Evolutionary conservation across 2,797 vertebrate species (phyloP).

Genomic region (Cephalopachus bancanus): DNA sequence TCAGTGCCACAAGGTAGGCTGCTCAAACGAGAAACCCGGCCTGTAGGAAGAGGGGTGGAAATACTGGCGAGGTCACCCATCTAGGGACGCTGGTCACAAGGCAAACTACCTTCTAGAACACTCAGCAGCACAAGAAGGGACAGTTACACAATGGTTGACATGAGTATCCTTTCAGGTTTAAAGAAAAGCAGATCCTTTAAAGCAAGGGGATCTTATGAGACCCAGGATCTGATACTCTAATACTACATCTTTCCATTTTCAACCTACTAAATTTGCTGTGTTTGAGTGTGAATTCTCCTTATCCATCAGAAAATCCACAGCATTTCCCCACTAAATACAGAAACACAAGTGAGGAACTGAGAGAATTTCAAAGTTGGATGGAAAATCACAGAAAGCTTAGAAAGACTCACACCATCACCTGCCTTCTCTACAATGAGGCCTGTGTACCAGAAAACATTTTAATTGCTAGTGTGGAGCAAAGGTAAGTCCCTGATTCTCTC

Average conservation of each 20-base stretch:
- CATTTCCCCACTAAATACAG: neutral
- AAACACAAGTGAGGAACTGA: conserved; percentile 48
- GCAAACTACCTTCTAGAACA: neutral
- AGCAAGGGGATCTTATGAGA: conserved; percentile 24
- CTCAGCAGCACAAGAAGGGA: neutral
- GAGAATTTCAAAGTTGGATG: conserved; percentile 17
- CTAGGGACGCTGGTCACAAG: neutral
- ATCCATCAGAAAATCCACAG: conserved; percentile 49
- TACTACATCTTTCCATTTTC: conserved; percentile 23
- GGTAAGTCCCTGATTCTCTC: neutral
- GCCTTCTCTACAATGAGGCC: neutral
- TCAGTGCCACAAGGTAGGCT: neutral
- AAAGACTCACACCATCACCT: conserved; percentile 32
- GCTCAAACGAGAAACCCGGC: conserved; percentile 2
- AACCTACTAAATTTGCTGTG: conserved; percentile 36
- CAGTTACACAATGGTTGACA: neutral
- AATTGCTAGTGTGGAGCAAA: conserved; percentile 45
- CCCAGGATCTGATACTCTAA: neutral
- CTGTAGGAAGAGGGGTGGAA: neutral
- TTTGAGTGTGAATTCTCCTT: conserved; percentile 57
- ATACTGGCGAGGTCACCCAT: neutral
- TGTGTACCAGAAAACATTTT: conserved; percentile 59
- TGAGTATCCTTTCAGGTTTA: neutral
- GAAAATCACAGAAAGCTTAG: conserved; percentile 26
- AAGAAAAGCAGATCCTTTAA: neutral